These are phyloP conservation scores for Bucco capensis DNA, from an alignment of 2,113 vertebrate genomes.

Conservation along the genomic window DNA sequence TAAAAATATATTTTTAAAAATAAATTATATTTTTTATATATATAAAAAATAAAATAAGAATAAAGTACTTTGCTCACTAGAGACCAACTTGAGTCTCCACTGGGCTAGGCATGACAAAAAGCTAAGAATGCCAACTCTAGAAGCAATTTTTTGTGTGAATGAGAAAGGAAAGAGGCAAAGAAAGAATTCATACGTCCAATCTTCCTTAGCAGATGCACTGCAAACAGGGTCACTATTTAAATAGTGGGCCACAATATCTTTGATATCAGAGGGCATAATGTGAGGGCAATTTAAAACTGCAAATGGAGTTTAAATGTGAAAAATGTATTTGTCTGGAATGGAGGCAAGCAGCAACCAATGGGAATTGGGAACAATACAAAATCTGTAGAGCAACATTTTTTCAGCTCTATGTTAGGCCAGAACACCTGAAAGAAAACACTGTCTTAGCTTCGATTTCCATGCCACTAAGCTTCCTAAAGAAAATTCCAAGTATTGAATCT, in stretches of 20 bases:
- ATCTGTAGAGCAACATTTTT: neutral
- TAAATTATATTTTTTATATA: too few species aligned
- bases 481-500: neutral
- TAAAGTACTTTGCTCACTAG: neutral
- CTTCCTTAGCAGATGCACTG: neutral
- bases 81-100: neutral
- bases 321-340: neutral
- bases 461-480: neutral
- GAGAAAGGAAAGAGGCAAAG: neutral
- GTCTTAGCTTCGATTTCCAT: neutral
- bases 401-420: neutral
- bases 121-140: neutral
- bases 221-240: neutral
- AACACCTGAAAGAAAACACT: neutral
- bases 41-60: neutral
- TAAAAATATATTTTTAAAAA: too few species aligned
- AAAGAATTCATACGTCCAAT: neutral
- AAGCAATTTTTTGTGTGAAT: neutral
- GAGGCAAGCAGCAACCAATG: neutral
- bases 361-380: neutral
- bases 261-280: neutral
- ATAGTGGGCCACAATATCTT: neutral
- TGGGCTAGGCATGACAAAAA: neutral
- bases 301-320: neutral
- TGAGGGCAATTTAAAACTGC: neutral